Evolutionary conservation across 1,140 invertebrate species (phyloP).

Genomic region (Brachionus manjavacas): DNA sequence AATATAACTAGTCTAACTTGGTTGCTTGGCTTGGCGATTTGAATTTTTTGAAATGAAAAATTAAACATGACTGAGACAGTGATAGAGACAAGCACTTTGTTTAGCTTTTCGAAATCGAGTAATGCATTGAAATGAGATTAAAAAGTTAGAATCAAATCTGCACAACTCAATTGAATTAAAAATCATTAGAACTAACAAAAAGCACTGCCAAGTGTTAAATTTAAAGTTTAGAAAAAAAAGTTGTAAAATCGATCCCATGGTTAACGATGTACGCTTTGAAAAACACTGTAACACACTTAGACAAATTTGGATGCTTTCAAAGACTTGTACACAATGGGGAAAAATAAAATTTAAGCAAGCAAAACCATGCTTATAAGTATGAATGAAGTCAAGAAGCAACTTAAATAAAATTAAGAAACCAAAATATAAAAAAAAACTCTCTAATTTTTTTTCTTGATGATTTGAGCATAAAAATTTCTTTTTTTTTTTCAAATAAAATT

Average conservation of each 20-base stretch:
- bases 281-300: background rate
- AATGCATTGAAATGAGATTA: background rate
- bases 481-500: background rate
- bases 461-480: background rate
- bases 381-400: constrained; percentile 17
- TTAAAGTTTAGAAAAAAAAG: background rate
- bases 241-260: background rate
- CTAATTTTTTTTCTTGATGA: background rate
- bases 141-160: background rate
- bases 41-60: background rate
- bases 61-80: background rate
- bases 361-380: constrained; percentile 24
- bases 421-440: background rate
- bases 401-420: constrained; percentile 2
- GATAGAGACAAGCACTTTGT: background rate
- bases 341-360: background rate
- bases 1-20: too few species aligned
- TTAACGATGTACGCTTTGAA: background rate
- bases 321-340: background rate
- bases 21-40: too few species aligned
- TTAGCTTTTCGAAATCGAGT: background rate
- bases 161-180: background rate
- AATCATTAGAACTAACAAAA: background rate
- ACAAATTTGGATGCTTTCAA: background rate
- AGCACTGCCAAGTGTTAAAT: background rate